These are phyloP conservation scores for Pedetes capensis DNA, from an alignment of 2,113 vertebrate species.

Conservation along the genomic window DNA sequence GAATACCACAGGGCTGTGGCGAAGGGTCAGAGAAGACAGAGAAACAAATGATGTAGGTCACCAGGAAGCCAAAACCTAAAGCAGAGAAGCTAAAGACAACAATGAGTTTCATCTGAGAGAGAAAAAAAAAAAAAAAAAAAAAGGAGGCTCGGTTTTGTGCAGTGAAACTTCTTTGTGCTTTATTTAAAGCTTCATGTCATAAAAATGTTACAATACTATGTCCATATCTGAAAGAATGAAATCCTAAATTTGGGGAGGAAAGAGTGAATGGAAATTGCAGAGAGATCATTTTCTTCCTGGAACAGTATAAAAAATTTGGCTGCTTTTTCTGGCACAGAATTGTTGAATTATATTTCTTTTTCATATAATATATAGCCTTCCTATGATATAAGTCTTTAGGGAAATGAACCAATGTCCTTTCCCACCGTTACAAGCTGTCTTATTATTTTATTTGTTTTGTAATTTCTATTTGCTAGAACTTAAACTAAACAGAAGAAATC, in stretches of 20 bases:
- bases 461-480: slow-evolving; percentile 25
- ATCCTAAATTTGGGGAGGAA: slow-evolving; percentile 16
- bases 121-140: not conserved
- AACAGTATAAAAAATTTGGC: slow-evolving; percentile 62
- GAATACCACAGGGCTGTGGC: not conserved
- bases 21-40: slow-evolving; percentile 51
- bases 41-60: slow-evolving; percentile 29
- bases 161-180: not conserved
- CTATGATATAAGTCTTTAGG: slow-evolving; percentile 58
- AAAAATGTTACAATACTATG: not conserved
- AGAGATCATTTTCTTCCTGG: slow-evolving; percentile 55
- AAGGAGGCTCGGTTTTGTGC: not conserved
- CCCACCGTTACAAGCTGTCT: slow-evolving; percentile 37
- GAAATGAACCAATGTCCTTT: slow-evolving; percentile 61
- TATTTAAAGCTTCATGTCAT: not conserved
- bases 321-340: slow-evolving; percentile 58
- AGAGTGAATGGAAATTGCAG: slow-evolving; percentile 59
- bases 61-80: not conserved
- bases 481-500: slow-evolving; percentile 2
- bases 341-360: slow-evolving; percentile 57
- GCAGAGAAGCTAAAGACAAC: not conserved
- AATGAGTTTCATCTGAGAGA: not conserved
- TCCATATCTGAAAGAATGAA: not conserved
- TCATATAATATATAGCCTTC: slow-evolving; percentile 50
- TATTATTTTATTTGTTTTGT: slow-evolving; percentile 53